Evolutionary conservation across 1,140 invertebrate genomes (phyloP).

Genomic region (Drosophila ironensis): DNA sequence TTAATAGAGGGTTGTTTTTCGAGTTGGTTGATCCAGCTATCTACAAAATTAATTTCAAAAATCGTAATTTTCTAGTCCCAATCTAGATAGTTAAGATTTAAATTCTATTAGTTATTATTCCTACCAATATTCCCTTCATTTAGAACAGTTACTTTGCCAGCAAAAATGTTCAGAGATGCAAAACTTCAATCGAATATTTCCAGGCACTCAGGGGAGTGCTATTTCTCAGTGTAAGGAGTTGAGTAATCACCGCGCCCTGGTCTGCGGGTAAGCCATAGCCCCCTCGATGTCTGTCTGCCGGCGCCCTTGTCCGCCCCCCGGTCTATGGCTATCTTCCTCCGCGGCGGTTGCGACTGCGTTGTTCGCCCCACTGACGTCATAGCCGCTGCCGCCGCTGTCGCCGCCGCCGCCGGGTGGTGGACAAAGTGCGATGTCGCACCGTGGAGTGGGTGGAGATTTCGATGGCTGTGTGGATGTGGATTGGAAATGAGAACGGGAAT

Average conservation of each 20-base stretch:
- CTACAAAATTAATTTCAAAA: too few species aligned
- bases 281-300: background rate
- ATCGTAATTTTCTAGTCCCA: too few species aligned
- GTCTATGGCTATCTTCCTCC: background rate
- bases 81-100: background rate
- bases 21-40: too few species aligned
- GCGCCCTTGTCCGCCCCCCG: background rate
- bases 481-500: too few species aligned
- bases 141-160: too few species aligned
- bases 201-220: too few species aligned
- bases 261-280: background rate
- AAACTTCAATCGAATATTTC: background rate
- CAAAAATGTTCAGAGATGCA: too few species aligned
- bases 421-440: slow-evolving; percentile 38
- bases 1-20: too few species aligned
- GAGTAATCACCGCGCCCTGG: slow-evolving; percentile 35
- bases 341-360: slow-evolving; percentile 59
- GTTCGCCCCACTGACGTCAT: slow-evolving; percentile 41
- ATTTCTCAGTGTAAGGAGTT: slow-evolving; percentile 17
- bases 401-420: too few species aligned
- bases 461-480: too few species aligned
- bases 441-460: slow-evolving; percentile 17
- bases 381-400: slow-evolving; percentile 28
- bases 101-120: background rate
- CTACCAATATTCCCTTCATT: too few species aligned